A percentile compares a stretch with the other conserved stretches of the same genome.
Conservation (phyloP, 2,888 invertebrate species). For the Volucella bombylans region DNA sequence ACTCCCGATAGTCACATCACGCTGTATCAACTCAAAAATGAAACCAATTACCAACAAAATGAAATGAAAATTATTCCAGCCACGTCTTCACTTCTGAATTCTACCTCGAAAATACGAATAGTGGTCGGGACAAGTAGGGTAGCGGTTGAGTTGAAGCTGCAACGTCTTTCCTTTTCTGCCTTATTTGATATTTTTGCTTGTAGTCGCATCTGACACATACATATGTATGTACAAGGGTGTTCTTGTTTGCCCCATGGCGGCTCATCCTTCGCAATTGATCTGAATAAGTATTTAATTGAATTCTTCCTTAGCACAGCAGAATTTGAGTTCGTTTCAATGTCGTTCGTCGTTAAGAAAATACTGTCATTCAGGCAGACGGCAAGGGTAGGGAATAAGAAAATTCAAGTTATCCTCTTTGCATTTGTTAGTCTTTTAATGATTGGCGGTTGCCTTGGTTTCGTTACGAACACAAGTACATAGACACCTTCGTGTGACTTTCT, state of each 20-base stretch:
- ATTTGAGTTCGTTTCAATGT: slow-evolving; percentile 30
- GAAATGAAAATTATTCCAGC: slow-evolving; percentile 61
- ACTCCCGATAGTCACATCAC: too few species aligned
- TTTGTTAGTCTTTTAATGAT: slow-evolving; percentile 21
- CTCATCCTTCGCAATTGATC: slow-evolving; percentile 62
- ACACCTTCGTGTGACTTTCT: too few species aligned
- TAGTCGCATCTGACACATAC: background rate
- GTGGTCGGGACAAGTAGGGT: background rate
- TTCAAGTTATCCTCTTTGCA: slow-evolving; percentile 44
- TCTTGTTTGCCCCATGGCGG: background rate
- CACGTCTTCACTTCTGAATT: slow-evolving; percentile 41
- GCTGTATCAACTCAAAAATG: slow-evolving; percentile 25
- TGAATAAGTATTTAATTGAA: slow-evolving; percentile 71
- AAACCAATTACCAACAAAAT: slow-evolving; percentile 38
- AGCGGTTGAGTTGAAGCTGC: background rate
- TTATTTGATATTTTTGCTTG: slow-evolving; percentile 43
- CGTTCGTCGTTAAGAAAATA: background rate
- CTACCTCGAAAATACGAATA: background rate
- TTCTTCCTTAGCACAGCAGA: slow-evolving; percentile 55
- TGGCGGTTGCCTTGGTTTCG: too few species aligned
- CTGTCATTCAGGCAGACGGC: background rate
- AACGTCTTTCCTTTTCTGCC: background rate
- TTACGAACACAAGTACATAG: too few species aligned
- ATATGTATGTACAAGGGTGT: background rate
- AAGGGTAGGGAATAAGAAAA: slow-evolving; percentile 30